Conservation (phyloP, 92 coral and sea anemone species). For the Epizoanthus ramosus region DNA sequence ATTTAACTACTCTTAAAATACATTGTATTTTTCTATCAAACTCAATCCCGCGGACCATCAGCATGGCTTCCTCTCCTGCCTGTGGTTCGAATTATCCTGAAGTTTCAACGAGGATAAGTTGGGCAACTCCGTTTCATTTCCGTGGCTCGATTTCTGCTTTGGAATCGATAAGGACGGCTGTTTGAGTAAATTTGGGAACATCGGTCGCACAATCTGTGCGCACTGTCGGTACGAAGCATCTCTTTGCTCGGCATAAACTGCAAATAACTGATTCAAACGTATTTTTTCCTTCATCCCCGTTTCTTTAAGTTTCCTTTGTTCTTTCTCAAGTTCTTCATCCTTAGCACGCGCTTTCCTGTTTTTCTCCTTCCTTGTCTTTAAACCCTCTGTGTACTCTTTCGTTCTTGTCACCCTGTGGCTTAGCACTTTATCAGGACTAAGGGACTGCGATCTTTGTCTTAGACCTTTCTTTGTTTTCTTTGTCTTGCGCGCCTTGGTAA, state of each 20-base stretch:
- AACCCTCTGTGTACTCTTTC: conserved; percentile 65
- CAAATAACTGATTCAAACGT: conserved; percentile 71
- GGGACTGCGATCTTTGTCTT: conserved; percentile 26
- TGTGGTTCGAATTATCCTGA: conserved; percentile 3
- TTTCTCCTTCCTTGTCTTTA: conserved; percentile 61
- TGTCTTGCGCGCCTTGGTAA: conserved; percentile 32
- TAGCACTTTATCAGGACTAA: conserved; percentile 38
- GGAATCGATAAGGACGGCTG: conserved; percentile 45
- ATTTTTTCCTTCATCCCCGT: conserved; percentile 69
- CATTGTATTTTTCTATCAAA: too few species aligned
- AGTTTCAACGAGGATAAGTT: conserved; percentile 43
- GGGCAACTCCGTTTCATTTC: conserved; percentile 33
- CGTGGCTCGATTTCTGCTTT: conserved; percentile 39
- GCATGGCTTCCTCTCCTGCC: not conserved
- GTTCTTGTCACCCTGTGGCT: conserved; percentile 61
- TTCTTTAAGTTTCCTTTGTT: conserved; percentile 51
- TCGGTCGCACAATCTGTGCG: conserved; percentile 69
- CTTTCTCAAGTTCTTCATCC: conserved; percentile 40
- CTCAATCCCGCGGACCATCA: too few species aligned
- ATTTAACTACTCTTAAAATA: too few species aligned
- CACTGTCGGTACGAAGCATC: conserved; percentile 78
- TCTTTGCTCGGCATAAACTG: conserved; percentile 87
- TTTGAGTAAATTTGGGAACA: conserved; percentile 81
- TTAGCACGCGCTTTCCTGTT: conserved; percentile 55
- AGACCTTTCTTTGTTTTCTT: conserved; percentile 53